phyloP scores from a whole-genome alignment of 1,140 invertebrate species.

The Spodoptera frugiperda region DNA sequence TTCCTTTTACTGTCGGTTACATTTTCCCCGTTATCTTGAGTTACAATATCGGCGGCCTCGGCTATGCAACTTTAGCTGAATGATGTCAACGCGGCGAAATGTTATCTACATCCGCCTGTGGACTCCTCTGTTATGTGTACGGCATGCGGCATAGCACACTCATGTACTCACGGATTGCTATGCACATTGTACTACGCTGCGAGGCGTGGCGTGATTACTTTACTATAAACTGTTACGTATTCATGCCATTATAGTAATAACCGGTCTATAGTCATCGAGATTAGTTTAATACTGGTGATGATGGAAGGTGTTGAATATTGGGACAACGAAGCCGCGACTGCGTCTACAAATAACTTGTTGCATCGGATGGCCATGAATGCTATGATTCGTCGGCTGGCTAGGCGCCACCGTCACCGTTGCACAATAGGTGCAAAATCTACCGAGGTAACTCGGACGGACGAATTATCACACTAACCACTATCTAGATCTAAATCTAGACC shows the following conservation, averaged over 20 bases:
- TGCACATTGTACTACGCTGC: constrained; percentile 4
- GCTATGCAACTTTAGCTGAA: constrained; percentile 54
- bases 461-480: constrained; percentile 6
- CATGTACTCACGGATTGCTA: constrained; percentile 10
- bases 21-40: constrained; percentile 44
- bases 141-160: constrained; percentile 26
- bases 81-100: constrained; percentile 77
- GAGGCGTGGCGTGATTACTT: background rate
- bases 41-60: constrained; percentile 23
- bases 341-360: constrained; percentile 64
- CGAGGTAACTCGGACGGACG: constrained; percentile 10
- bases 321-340: constrained; percentile 7
- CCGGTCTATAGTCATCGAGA: no score
- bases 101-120: constrained; percentile 80
- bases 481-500: constrained; percentile 14
- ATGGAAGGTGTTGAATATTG: constrained; percentile 29
- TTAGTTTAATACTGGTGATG: constrained; percentile 1
- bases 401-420: constrained; percentile 69
- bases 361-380: constrained; percentile 64
- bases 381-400: constrained; percentile 61
- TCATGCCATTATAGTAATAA: no score
- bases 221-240: background rate
- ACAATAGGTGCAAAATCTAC: constrained; percentile 39
- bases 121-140: constrained; percentile 53
- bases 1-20: constrained; percentile 20